Conservation (phyloP, 2,888 invertebrate species). For the Melangyna quadrimaculata region DNA sequence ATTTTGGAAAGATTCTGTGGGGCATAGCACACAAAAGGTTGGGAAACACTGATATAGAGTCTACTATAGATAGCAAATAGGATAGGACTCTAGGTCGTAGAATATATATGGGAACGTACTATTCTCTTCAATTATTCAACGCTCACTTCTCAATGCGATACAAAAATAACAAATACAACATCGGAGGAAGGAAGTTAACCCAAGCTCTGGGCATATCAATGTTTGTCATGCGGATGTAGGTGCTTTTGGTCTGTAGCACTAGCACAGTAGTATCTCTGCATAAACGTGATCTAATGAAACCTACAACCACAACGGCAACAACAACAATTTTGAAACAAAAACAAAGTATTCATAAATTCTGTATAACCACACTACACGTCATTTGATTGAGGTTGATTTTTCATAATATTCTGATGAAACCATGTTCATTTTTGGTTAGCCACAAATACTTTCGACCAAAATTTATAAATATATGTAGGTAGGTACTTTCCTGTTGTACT, state of each 20-base stretch:
- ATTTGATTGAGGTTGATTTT: background rate
- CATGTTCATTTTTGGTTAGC: too few relatives aligned
- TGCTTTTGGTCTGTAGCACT: background rate
- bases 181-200: conserved; percentile 53
- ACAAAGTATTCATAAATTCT: conserved; percentile 1
- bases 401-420: background rate
- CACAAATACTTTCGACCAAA: too few relatives aligned
- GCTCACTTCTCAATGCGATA: conserved; percentile 37
- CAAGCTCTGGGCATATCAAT: conserved; percentile 47
- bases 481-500: too few relatives aligned
- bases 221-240: conserved; percentile 51
- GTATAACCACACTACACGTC: background rate
- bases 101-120: background rate
- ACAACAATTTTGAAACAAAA: conserved; percentile 19
- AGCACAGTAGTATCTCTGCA: conserved; percentile 8
- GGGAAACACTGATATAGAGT: too few relatives aligned
- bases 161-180: conserved; percentile 34
- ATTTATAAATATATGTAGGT: too few relatives aligned
- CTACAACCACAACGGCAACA: background rate
- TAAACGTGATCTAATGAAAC: conserved; percentile 56
- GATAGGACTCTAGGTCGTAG: background rate
- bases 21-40: too few relatives aligned
- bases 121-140: conserved; percentile 49
- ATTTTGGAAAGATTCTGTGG: too few relatives aligned
- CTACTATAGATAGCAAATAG: too few relatives aligned